These are phyloP conservation scores for Xestoiulus laeticollis DNA, from an alignment of 2,888 invertebrate species.

Conservation along the genomic window DNA sequence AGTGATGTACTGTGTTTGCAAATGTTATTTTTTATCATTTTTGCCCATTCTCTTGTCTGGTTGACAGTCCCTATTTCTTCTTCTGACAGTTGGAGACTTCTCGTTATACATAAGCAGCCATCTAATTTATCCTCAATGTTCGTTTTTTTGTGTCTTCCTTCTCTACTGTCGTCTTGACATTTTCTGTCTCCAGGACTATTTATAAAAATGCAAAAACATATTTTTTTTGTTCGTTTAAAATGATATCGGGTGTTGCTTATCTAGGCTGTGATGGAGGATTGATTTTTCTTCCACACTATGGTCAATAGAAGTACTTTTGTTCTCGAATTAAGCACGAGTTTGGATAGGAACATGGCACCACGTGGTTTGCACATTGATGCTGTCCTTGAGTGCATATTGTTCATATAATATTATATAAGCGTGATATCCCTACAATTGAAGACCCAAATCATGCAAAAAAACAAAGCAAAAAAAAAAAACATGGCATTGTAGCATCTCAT, in stretches of 20 bases:
- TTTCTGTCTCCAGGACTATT: not conserved
- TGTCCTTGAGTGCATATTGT: too few relatives aligned
- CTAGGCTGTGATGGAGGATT: not conserved
- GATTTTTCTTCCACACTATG: not conserved
- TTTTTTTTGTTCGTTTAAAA: not conserved
- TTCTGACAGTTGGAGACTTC: constrained; percentile 23
- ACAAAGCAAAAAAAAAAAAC: too few relatives aligned
- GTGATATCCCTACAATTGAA: too few relatives aligned
- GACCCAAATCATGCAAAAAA: too few relatives aligned
- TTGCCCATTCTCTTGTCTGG: constrained; percentile 14
- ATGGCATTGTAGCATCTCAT: too few relatives aligned
- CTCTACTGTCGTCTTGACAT: not conserved
- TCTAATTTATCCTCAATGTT: not conserved
- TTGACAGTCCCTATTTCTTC: constrained; percentile 27
- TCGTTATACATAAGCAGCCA: not conserved
- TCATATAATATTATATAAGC: too few relatives aligned
- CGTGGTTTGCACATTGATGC: too few relatives aligned
- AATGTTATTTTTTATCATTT: not conserved
- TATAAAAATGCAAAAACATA: not conserved
- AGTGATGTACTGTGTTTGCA: not conserved
- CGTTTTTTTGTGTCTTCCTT: not conserved
- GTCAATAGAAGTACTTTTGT: not conserved
- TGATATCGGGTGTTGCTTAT: not conserved
- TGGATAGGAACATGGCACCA: too few relatives aligned
- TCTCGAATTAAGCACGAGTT: too few relatives aligned